Percentiles rank a stretch among this genome's conserved stretches.
These are phyloP conservation scores for Trachurus trachurus DNA, from an alignment of 2,797 vertebrate species.

Conservation along the genomic window DNA sequence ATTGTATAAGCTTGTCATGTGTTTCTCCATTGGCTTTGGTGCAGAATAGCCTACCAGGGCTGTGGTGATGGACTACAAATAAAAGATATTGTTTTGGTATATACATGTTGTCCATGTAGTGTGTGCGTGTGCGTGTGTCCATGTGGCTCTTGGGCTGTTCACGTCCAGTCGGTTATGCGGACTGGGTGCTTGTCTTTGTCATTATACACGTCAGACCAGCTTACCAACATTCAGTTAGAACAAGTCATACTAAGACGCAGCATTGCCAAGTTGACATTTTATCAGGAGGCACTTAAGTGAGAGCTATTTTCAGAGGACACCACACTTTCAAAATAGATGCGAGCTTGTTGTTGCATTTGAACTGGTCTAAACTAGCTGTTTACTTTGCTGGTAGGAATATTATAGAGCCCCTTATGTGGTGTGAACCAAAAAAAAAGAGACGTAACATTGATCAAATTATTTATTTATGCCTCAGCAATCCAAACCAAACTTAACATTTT, in stretches of 20 bases:
- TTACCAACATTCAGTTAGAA: constrained; percentile 35
- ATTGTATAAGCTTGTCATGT: constrained; percentile 98
- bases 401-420: not conserved
- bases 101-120: constrained; percentile 79
- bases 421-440: not conserved
- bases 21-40: constrained; percentile 99
- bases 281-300: constrained; percentile 25
- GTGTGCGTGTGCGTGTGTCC: constrained; percentile 62
- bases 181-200: constrained; percentile 50
- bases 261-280: constrained; percentile 43
- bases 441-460: constrained; percentile 30
- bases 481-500: constrained; percentile 38
- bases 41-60: constrained; percentile 99
- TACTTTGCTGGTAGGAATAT: not conserved
- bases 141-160: constrained; percentile 29
- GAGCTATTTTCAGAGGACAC: constrained; percentile 54
- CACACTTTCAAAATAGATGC: constrained; percentile 54
- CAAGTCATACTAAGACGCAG: constrained; percentile 12
- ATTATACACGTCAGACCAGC: constrained; percentile 52
- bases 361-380: constrained; percentile 1
- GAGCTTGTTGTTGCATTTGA: constrained; percentile 27
- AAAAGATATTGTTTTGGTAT: constrained; percentile 98
- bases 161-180: constrained; percentile 30
- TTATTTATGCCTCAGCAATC: constrained; percentile 56
- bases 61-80: constrained; percentile 99